Evolutionary conservation across 2,113 vertebrate genomes (phyloP), one percentile per base, ranked within the genome.

Genomic region (Gorsachius goisagi): DNA sequence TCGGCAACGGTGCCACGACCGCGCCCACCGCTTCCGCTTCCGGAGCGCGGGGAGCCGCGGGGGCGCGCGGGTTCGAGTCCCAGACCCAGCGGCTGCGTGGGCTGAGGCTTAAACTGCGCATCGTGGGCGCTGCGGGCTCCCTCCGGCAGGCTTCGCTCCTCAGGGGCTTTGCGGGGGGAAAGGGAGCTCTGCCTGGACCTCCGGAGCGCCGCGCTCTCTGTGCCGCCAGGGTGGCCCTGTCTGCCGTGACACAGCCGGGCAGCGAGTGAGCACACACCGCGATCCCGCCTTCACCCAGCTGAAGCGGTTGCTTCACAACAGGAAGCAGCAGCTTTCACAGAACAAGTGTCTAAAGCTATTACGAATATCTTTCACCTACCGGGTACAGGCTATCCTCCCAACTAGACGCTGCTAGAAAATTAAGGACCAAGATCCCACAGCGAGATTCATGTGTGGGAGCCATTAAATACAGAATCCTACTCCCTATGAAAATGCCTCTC

Each of bases 301-400:
- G n/a, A 53, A 44, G 37, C 15, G 12, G 63, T 8, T 49, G 12
- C 68, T 45, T 23, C 14, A 2, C 4, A 15, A 9, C 50, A 5
- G 20, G 3, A 7, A 58, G 22, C 1, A 45, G 69, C 69, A 93
- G 52, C 66, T 80, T 30, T 35, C 23, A 3, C 1, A 28, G 20
- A 28, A 47, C 16, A n/a, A 5, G 5, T 7, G 1, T 14, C 30
- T 30, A 47, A 45, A 52, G 4, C 45, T 39, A 6, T 5, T 3
- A 5, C 0, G 7, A 50, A 11, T 0, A 0, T 16, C 39, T 27
- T 24, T 0, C 11, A 9, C 14, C 50, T 15, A 21, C 41, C 3
- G 1, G 30, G 20, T 3, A 3, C 21, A 21, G 39, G 26, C 33
- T 26, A 21, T 32, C 5, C 24, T 67, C 32, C 37, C 2, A 13